A percentile compares a stretch with the other conserved stretches of the same genome.
phyloP scores from a whole-genome alignment of 1,140 invertebrate species.

The Polypedilum vanderplanki region DNA sequence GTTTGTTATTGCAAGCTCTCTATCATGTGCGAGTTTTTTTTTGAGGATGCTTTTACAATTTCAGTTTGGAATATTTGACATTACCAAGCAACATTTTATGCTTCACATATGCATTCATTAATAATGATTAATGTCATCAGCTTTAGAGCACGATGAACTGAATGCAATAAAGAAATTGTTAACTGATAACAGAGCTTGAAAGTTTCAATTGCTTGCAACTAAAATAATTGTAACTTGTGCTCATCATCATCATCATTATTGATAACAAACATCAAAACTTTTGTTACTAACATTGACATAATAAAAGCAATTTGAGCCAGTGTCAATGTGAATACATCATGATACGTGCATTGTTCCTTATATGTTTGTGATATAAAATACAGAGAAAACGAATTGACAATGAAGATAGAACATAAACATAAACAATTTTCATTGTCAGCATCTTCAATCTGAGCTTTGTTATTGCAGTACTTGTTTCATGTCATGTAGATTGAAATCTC shows the following conservation, averaged over 20 bases:
- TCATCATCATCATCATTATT: too few relatives aligned
- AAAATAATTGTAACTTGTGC: too few relatives aligned
- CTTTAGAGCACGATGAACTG: too few relatives aligned
- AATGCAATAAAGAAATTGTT: too few relatives aligned
- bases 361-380: too few relatives aligned
- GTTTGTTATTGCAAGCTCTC: not conserved
- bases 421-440: conserved; percentile 18
- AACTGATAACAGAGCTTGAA: too few relatives aligned
- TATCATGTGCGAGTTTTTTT: not conserved
- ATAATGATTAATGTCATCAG: not conserved
- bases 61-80: not conserved
- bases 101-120: not conserved
- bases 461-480: not conserved
- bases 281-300: too few relatives aligned
- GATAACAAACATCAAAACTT: too few relatives aligned
- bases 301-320: too few relatives aligned
- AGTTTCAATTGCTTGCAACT: too few relatives aligned
- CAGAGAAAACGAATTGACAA: not conserved
- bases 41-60: not conserved
- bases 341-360: too few relatives aligned
- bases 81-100: not conserved
- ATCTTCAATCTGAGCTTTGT: not conserved
- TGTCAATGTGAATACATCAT: too few relatives aligned
- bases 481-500: not conserved
- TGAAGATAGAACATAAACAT: conserved; percentile 9